Evolutionary conservation across 2,113 vertebrate genomes (phyloP).

Genomic region (Hippolais icterina): DNA sequence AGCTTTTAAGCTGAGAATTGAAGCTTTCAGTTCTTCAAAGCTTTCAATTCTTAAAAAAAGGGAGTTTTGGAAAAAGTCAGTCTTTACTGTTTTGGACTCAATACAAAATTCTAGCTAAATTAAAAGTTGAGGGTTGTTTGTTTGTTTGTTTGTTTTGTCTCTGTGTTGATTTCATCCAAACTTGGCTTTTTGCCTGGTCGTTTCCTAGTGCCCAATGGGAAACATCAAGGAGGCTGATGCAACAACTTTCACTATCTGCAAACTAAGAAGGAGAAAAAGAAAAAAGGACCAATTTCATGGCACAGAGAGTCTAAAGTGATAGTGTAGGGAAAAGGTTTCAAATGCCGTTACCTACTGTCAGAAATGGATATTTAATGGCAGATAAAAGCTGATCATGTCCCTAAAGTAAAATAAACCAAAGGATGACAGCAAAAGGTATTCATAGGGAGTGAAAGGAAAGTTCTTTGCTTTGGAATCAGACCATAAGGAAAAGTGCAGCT

Average conservation of each 20-base stretch:
- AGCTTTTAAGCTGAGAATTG: neutral
- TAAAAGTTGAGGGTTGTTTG: neutral
- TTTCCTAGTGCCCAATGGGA: neutral
- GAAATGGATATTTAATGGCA: constrained; percentile 27
- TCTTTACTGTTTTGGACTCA: neutral
- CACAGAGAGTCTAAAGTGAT: neutral
- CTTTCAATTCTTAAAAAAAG: neutral
- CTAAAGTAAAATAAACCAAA: constrained; percentile 46
- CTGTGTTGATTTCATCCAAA: neutral
- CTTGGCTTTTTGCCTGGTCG: neutral
- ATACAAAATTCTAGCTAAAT: neutral
- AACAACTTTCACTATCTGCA: neutral
- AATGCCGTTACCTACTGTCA: neutral
- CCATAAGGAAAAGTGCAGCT: constrained; percentile 12
- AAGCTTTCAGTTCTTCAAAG: neutral
- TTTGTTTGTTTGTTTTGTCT: neutral
- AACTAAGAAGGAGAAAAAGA: neutral
- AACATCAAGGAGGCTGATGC: neutral
- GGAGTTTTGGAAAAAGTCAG: neutral
- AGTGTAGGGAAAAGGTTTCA: neutral
- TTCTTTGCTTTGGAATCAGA: constrained; percentile 34
- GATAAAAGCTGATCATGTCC: constrained; percentile 22
- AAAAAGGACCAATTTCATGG: neutral
- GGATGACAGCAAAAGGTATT: constrained; percentile 27
- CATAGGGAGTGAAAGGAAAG: constrained; percentile 18